Evolutionary conservation across 2,888 invertebrate species (phyloP).

Genomic region (Halictus ligatus): DNA sequence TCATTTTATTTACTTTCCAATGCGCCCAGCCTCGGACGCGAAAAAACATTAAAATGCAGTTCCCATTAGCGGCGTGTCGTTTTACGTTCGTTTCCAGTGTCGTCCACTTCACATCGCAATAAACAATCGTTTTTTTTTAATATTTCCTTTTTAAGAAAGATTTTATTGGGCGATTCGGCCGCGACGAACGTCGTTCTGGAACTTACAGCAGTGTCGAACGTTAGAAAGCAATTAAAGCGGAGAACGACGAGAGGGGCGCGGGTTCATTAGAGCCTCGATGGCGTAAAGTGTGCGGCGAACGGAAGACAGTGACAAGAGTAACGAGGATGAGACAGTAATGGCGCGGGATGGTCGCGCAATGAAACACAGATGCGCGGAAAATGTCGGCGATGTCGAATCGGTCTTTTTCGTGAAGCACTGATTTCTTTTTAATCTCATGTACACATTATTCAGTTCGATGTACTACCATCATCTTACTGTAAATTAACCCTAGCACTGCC

Average conservation of each 20-base stretch:
- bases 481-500: neutral
- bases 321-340: neutral
- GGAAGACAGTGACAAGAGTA: neutral
- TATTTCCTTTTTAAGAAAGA: neutral
- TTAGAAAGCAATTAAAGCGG: neutral
- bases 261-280: neutral
- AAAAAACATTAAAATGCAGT: neutral
- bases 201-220: neutral
- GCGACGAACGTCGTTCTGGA: neutral
- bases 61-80: constrained; percentile 2
- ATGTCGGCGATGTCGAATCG: neutral
- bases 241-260: too few relatives aligned
- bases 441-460: neutral
- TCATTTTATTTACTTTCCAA: neutral
- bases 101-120: neutral
- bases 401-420: neutral
- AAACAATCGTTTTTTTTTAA: constrained; percentile 1
- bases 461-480: neutral
- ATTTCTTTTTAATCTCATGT: neutral
- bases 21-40: neutral
- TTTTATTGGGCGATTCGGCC: neutral
- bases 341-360: neutral
- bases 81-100: constrained; percentile 8
- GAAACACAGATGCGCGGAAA: neutral
- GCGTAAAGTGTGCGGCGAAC: neutral